phyloP scores from a whole-genome alignment of 2,797 vertebrate genomes.

The Limnodromus scolopaceus region DNA sequence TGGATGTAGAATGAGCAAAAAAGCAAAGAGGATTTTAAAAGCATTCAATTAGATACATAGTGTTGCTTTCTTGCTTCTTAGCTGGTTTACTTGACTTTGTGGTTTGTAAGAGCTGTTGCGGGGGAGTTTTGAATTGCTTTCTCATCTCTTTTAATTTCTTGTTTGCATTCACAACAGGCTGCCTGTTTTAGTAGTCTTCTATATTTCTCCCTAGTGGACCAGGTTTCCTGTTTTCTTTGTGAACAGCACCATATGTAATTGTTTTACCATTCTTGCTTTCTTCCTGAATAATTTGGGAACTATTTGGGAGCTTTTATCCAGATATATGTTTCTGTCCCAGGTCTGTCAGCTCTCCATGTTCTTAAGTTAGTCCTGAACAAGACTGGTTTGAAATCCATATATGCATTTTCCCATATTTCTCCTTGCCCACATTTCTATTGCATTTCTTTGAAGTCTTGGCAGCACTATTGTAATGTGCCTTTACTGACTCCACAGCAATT shows the following conservation, averaged over 20 bases:
- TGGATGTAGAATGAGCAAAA: conserved; percentile 4
- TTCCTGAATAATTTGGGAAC: conserved; percentile 45
- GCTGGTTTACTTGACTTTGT: conserved; percentile 12
- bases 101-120: conserved; percentile 33
- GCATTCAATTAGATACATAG: conserved; percentile 7
- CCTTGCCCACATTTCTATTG: neutral
- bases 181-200: conserved; percentile 56
- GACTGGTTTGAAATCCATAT: neutral
- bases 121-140: neutral
- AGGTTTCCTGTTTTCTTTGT: conserved; percentile 69
- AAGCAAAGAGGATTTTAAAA: conserved; percentile 14
- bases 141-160: conserved; percentile 37
- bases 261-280: conserved; percentile 64
- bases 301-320: conserved; percentile 6
- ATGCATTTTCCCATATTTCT: neutral
- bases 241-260: conserved; percentile 46
- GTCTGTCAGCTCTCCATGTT: neutral
- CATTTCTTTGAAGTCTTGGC: neutral
- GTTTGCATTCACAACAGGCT: conserved; percentile 39
- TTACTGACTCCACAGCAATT: neutral
- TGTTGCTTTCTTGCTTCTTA: neutral
- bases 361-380: neutral
- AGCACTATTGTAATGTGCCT: neutral
- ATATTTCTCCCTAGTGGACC: conserved; percentile 29
- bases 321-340: neutral